Base-by-base conservation (phyloP, 2,113 vertebrate species). In the Martes martes region DNA sequence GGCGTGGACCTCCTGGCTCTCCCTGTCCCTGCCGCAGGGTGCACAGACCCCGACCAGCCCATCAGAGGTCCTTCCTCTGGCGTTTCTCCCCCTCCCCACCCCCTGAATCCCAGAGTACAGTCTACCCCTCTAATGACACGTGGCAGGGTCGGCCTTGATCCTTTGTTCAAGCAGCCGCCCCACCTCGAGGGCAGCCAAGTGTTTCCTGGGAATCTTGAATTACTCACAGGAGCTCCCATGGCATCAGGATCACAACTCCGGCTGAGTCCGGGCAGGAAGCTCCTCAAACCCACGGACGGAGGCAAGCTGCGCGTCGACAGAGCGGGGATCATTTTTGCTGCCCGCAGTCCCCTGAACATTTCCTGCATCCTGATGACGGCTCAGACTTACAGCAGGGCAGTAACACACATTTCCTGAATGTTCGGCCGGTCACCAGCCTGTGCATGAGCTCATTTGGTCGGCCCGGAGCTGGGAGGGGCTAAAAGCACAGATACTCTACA, bases 121-220 rank as follows among this genome's bases (percentile, higher is more conserved):
- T 31, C 13, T 6, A 10, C 59, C 16, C 59, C 4, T 18, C 47
- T 33, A 4, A 7, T 4, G 26, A 33, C 1, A 15, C 0, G 0
- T 0, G 2, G 28, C 0, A 0, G 1, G 5, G 63, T 47, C 74
- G 23, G 39, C 50, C 71, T 0, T 0, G 6, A 79, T 1, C 4
- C 10, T 26, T 21, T 16, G 57, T n/a, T 15, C 84, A 19, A 26
- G 19, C 1, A 31, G n/a, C 50, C 4, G 9, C 26, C 28, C 11
- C 14, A 16, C 61, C 63, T 0, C 6, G 0, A 26, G n/a, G 36
- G 55, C 39, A 21, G 14, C 52, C 52, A 8, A 11, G 36, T 21
- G 23, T 3, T 24, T 67, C 78, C 9, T 6, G 6, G 31, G 31
- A 23, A 33, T 11, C 74, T 10, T 7, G 71, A 39, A 3, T 4